A percentile compares a stretch with the other conserved stretches of the same genome.
These are phyloP conservation scores for Typhlomys cinereus DNA, from an alignment of 2,113 vertebrate species.

Conservation along the genomic window DNA sequence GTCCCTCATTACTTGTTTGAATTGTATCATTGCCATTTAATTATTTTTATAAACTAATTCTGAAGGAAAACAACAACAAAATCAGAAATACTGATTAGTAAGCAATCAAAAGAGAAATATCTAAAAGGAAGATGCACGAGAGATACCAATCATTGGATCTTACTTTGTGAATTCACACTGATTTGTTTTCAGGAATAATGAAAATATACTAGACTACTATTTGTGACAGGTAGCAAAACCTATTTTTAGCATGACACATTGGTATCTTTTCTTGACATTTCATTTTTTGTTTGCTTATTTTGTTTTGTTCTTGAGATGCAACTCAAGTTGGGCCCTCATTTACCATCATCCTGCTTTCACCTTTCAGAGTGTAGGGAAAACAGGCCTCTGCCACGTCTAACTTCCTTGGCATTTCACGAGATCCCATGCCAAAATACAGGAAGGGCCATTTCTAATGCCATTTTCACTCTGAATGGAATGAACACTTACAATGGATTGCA, in stretches of 20 bases:
- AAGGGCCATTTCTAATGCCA: neutral
- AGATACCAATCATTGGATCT: neutral
- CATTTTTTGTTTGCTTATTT: neutral
- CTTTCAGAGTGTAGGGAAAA: too few species aligned
- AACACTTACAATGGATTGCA: neutral
- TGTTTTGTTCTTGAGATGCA: too few species aligned
- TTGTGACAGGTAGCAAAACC: neutral
- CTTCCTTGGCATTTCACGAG: neutral
- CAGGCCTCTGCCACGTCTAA: too few species aligned
- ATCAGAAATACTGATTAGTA: neutral
- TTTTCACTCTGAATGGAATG: neutral
- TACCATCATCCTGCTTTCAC: too few species aligned
- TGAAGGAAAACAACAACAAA: neutral
- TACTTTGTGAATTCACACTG: neutral
- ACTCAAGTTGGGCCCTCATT: too few species aligned
- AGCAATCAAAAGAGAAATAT: neutral
- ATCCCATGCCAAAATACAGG: neutral
- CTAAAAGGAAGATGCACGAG: neutral
- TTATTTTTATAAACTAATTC: slow-evolving; percentile 18
- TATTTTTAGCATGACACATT: neutral
- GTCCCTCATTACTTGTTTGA: neutral
- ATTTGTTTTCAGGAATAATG: too few species aligned
- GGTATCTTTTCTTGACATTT: neutral
- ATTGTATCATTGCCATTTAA: neutral
- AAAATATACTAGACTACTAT: neutral